Conservation (phyloP, 64 coral and sea anemone species). For the Catalaphyllia jardinei region DNA sequence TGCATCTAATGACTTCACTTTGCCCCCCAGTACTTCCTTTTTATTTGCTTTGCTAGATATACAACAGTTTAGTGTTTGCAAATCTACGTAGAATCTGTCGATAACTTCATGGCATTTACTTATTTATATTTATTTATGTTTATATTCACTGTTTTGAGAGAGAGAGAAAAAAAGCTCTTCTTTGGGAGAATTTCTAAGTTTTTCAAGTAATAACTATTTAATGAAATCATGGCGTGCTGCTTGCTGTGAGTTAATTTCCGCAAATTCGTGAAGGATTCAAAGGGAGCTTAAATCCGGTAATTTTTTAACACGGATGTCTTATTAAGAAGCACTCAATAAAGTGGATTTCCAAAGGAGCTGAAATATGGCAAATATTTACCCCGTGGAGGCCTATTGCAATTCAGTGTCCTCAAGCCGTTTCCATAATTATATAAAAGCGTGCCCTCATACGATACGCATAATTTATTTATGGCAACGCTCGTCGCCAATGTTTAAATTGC, state of each 20-base stretch:
- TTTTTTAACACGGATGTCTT: not conserved
- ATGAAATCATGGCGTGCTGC: not conserved
- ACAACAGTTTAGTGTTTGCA: not conserved
- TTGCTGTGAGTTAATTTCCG: not conserved
- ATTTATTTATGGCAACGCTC: slow-evolving; percentile 27
- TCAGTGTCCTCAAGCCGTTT: not conserved
- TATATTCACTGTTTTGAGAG: not conserved
- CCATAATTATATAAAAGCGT: not conserved
- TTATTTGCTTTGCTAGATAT: not conserved
- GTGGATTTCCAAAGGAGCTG: not conserved
- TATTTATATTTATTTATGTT: not conserved
- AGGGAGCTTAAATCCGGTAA: no score
- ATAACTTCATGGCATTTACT: not conserved
- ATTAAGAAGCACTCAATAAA: not conserved
- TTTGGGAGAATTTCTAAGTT: not conserved
- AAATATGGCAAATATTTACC: not conserved
- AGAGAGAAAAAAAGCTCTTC: not conserved
- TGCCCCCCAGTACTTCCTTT: not conserved
- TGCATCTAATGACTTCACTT: not conserved
- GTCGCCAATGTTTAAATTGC: not conserved
- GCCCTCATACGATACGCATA: not conserved
- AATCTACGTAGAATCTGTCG: not conserved
- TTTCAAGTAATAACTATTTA: not conserved
- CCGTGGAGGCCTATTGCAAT: not conserved
- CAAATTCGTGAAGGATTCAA: not conserved